These are phyloP conservation scores for Pinctada fucata DNA, from an alignment of 2,888 invertebrate species.

Conservation along the genomic window DNA sequence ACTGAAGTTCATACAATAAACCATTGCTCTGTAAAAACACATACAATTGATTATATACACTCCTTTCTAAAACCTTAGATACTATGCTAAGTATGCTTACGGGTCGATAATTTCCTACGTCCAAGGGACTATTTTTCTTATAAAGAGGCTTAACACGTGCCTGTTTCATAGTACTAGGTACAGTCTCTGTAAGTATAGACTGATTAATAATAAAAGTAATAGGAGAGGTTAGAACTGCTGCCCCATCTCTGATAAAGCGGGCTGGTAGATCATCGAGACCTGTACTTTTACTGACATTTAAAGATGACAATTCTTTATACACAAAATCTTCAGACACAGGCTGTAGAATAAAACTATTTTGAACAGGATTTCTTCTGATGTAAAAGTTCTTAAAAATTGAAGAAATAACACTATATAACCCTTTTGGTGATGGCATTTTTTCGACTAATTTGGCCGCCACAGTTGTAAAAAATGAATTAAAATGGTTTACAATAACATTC, in stretches of 20 bases:
- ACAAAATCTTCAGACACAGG: neutral
- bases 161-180: constrained; percentile 8
- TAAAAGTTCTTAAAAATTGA: neutral
- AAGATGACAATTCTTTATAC: no score
- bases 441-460: neutral
- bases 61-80: no score
- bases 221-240: neutral
- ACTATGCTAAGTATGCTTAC: no score
- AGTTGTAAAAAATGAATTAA: constrained; percentile 2
- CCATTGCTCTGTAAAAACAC: neutral
- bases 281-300: neutral
- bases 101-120: no score
- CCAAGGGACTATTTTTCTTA: no score
- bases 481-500: neutral
- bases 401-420: neutral
- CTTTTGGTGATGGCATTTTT: neutral
- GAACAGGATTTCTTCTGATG: neutral
- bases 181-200: constrained; percentile 6
- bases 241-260: no score
- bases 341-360: neutral
- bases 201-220: no score
- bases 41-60: neutral
- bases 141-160: constrained; percentile 16
- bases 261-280: no score
- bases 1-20: no score